Percentiles rank a stretch among this genome's conserved stretches.
phyloP scores from a whole-genome alignment of 2,888 invertebrate species.

The Trichogramma evanescens region DNA sequence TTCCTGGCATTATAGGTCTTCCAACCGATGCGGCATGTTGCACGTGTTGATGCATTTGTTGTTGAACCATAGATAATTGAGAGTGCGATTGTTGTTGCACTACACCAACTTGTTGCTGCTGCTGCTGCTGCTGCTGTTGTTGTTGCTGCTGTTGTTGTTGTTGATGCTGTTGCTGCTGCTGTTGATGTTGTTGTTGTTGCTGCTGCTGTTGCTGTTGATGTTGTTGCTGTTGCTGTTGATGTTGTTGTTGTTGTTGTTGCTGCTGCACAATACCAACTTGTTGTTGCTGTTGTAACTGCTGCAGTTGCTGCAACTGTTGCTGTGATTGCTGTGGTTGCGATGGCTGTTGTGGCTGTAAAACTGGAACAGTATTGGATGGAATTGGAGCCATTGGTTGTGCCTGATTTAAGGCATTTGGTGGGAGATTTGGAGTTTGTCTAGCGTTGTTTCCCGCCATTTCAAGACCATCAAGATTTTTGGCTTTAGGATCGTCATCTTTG shows the following conservation, averaged over 20 bases:
- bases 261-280: constrained; percentile 29
- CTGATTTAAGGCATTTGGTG: constrained; percentile 31
- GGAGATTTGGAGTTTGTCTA: constrained; percentile 30
- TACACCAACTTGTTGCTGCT: constrained; percentile 47
- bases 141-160: constrained; percentile 68
- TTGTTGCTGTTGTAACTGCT: constrained; percentile 28
- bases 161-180: constrained; percentile 39
- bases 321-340: constrained; percentile 31
- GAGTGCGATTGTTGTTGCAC: constrained; percentile 40
- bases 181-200: constrained; percentile 27
- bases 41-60: constrained; percentile 56
- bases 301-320: constrained; percentile 29
- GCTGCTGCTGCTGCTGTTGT: constrained; percentile 80
- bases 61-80: constrained; percentile 43
- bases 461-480: constrained; percentile 32
- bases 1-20: constrained; percentile 53
- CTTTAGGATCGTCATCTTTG: constrained; percentile 37
- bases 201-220: constrained; percentile 30
- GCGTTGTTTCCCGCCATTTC: constrained; percentile 27
- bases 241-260: constrained; percentile 29
- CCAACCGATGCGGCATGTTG: constrained; percentile 60
- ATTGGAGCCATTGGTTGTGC: constrained; percentile 29
- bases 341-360: constrained; percentile 30
- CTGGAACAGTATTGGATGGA: background rate
- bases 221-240: constrained; percentile 27